phyloP scores from a whole-genome alignment of 2,888 invertebrate genomes.

The Mythimna ferrago region DNA sequence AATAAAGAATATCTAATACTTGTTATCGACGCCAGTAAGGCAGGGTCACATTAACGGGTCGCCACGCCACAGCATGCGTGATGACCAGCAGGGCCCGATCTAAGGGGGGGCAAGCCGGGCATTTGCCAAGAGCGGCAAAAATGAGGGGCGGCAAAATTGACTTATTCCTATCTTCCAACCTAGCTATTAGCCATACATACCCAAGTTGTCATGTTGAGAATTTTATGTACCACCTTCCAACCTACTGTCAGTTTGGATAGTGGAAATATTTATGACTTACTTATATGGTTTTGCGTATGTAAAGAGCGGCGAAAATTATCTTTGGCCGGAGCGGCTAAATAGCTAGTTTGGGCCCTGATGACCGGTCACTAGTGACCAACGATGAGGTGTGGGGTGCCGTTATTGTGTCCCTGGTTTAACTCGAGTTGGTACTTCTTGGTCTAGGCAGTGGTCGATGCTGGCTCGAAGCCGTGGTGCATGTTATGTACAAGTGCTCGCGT shows the following conservation, averaged over 20 bases:
- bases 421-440: constrained; percentile 35
- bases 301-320: too few species aligned
- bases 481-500: constrained; percentile 63
- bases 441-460: constrained; percentile 51
- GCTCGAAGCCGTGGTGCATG: constrained; percentile 64
- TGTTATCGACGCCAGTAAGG: constrained; percentile 24
- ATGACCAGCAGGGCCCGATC: background rate
- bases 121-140: too few species aligned
- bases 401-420: constrained; percentile 34
- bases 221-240: too few species aligned
- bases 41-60: constrained; percentile 33
- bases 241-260: too few species aligned
- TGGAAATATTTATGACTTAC: too few species aligned
- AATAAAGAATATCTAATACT: constrained; percentile 53
- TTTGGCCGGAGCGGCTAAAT: too few species aligned
- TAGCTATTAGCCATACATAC: too few species aligned
- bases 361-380: constrained; percentile 9
- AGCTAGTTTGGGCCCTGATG: background rate
- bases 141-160: too few species aligned
- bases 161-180: too few species aligned
- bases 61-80: constrained; percentile 1
- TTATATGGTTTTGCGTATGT: too few species aligned
- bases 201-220: too few species aligned
- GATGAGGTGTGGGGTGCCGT: constrained; percentile 15
- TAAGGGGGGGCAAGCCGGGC: too few species aligned